Conservation (phyloP, 1,140 invertebrate genomes). For the Goniozus legneri region DNA sequence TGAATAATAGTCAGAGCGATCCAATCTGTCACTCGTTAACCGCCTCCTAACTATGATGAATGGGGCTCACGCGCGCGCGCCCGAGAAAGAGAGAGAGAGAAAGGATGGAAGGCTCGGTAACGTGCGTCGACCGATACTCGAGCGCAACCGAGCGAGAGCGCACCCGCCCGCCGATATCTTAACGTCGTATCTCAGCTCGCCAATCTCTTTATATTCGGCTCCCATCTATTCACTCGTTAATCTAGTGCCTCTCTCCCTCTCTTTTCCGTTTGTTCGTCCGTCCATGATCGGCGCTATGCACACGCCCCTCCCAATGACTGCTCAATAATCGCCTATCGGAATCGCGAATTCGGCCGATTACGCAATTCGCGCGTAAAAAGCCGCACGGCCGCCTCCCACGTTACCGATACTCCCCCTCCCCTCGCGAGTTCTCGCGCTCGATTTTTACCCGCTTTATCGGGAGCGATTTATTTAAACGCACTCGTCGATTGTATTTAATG, state of each 20-base stretch:
- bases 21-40: constrained; percentile 35
- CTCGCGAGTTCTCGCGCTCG: too few relatives aligned
- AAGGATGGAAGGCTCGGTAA: too few relatives aligned
- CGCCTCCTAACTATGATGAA: constrained; percentile 34
- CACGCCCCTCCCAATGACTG: constrained; percentile 17
- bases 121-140: constrained; percentile 2
- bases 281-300: constrained; percentile 11
- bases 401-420: too few relatives aligned
- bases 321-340: constrained; percentile 12
- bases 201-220: neutral
- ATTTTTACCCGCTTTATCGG: too few relatives aligned
- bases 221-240: constrained; percentile 15
- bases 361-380: too few relatives aligned
- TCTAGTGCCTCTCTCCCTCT: neutral
- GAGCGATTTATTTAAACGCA: too few relatives aligned
- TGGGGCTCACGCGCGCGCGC: too few relatives aligned
- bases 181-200: constrained; percentile 8
- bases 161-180: constrained; percentile 9
- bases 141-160: constrained; percentile 6
- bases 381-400: too few relatives aligned
- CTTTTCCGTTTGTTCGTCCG: neutral
- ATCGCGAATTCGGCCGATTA: too few relatives aligned
- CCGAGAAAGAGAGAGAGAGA: too few relatives aligned
- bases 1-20: constrained; percentile 33
- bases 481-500: too few relatives aligned